phyloP scores from a whole-genome alignment of 1,140 invertebrate genomes.

The Drosophila pseudoananassae region DNA sequence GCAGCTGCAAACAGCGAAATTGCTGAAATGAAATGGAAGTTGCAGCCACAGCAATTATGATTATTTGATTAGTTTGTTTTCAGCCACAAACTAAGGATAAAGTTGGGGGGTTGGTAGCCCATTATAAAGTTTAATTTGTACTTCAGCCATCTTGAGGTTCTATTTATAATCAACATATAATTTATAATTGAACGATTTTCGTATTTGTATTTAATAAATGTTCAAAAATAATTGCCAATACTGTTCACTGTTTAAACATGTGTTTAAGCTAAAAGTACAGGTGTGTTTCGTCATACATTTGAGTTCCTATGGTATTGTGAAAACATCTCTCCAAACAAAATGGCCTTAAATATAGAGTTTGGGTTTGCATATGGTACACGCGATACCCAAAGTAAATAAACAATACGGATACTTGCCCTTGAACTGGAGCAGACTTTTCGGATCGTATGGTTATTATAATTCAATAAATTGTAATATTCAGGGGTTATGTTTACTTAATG shows the following conservation, averaged over 20 bases:
- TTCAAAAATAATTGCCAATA: background rate
- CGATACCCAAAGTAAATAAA: conserved; percentile 7
- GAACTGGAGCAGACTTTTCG: conserved; percentile 12
- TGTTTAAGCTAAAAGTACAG: background rate
- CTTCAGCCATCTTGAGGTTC: background rate
- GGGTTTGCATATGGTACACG: conserved; percentile 5
- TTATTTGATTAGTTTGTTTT: conserved; percentile 30
- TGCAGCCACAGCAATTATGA: conserved; percentile 10
- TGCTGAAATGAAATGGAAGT: conserved; percentile 9
- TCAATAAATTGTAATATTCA: background rate
- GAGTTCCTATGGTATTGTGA: background rate
- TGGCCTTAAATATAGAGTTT: background rate
- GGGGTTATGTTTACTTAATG: conserved; percentile 1
- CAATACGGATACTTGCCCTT: conserved; percentile 19
- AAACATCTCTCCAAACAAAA: background rate
- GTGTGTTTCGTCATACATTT: no score
- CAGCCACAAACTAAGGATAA: background rate
- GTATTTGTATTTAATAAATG: background rate
- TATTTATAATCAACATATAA: background rate
- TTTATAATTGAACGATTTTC: background rate
- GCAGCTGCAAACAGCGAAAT: conserved; percentile 31
- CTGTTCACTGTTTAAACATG: background rate
- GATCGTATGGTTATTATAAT: background rate
- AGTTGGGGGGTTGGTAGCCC: background rate
- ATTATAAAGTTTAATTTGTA: background rate